Evolutionary conservation across 2,888 invertebrate genomes (phyloP), one percentile per base, ranked within the genome.

Genomic region (Julus scanicus): DNA sequence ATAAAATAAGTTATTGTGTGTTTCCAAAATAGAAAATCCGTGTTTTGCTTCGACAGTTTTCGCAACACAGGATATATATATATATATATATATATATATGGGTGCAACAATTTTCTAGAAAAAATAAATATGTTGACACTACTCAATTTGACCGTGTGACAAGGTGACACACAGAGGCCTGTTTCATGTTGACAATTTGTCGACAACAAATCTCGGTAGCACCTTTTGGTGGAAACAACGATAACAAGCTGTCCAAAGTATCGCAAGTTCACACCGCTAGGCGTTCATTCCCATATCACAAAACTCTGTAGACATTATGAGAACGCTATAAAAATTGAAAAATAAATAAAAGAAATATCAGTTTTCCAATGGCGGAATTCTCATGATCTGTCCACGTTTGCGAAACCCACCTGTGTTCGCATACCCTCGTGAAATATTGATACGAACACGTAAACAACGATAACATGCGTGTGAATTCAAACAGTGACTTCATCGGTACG

Each of bases 341-440:
- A 63, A 6, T n/a, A 63, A 63, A 15, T 15, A 15, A n/a, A n/a
- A 63, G n/a, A 63, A 63, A 63, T 63, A 63, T 63, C 57, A n/a
- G n/a, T n/a, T 3, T n/a, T n/a, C n/a, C n/a, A 63, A 63, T 63
- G 57, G 57, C 57, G 57, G 57, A 63, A 63, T 63, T 63, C 57
- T n/a, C 57, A n/a, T n/a, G 57, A 63, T 63, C 57, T 29, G 29
- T 63, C 57, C n/a, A 13, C 9, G 53, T 53, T 53, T 53, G 53
- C 13, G 13, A 15, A 63, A n/a, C 57, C 57, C 57, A 63, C 57
- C 57, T 63, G 57, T 63, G 57, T 63, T 63, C 57, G 57, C 57
- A 63, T 63, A n/a, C 57, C 57, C 57, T 63, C 57, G 57, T 6
- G 57, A 63, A 63, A 63, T 63, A 63, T 63, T 63, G 57, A 63